phyloP scores from a whole-genome alignment of 2,888 invertebrate genomes.

The Melanchra persicariae region DNA sequence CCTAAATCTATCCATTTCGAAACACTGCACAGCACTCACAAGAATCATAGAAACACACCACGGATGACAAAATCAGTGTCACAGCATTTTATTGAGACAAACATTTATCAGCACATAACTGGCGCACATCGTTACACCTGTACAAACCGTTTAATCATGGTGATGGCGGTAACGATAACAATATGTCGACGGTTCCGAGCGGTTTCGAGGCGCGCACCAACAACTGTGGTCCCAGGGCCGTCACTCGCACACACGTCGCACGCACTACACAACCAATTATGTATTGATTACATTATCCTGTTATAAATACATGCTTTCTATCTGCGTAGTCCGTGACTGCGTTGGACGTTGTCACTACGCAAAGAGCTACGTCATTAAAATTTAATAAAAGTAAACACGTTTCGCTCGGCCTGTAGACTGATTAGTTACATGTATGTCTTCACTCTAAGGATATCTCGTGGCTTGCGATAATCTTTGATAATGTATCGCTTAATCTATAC shows the following conservation, averaged over 20 bases:
- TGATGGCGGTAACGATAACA: conserved; percentile 79
- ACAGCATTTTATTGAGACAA: conserved; percentile 66
- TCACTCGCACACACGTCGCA: conserved; percentile 53
- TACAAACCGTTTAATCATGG: conserved; percentile 82
- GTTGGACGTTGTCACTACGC: conserved; percentile 48
- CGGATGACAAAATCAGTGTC: conserved; percentile 56
- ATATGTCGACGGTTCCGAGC: conserved; percentile 75
- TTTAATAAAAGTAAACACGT: conserved; percentile 73
- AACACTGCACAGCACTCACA: conserved; percentile 43
- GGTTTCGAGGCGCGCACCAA: conserved; percentile 67
- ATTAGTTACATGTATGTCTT: conserved; percentile 66
- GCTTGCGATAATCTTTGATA: conserved; percentile 80
- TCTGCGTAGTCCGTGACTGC: conserved; percentile 1
- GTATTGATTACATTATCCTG: conserved; percentile 58
- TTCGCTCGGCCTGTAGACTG: conserved; percentile 62
- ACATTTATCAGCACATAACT: conserved; percentile 74
- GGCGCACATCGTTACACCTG: conserved; percentile 80
- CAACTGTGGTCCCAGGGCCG: conserved; percentile 53
- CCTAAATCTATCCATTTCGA: conserved; percentile 81
- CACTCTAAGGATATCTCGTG: conserved; percentile 73
- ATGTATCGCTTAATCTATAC: conserved; percentile 66
- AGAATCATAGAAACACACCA: conserved; percentile 51
- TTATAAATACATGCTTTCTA: conserved; percentile 46
- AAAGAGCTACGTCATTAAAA: conserved; percentile 66
- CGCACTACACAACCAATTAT: conserved; percentile 49